These are phyloP conservation scores for Pipistrellus pipistrellus DNA, from an alignment of 2,797 vertebrate species.

Conservation along the genomic window DNA sequence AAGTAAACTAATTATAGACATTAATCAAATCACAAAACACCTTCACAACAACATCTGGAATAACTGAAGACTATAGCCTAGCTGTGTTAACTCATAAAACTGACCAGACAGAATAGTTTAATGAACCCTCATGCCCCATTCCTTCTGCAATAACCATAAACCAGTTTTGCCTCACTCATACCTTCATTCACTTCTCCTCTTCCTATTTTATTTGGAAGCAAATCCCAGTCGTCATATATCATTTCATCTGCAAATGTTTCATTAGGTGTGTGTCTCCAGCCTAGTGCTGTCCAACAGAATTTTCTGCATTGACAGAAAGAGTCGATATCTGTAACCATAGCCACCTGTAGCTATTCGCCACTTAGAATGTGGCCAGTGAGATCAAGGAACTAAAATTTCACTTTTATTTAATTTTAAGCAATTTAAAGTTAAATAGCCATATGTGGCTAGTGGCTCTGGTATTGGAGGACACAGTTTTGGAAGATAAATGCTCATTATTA, in stretches of 20 bases:
- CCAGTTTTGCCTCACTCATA: neutral
- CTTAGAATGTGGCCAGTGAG: neutral
- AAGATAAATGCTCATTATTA: neutral
- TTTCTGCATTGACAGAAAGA: neutral
- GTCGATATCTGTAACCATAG: neutral
- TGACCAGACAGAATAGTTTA: neutral
- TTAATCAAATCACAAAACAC: neutral
- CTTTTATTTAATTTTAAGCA: neutral
- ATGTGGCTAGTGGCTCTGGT: neutral
- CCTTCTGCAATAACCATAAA: neutral
- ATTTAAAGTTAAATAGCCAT: neutral
- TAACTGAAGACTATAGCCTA: neutral
- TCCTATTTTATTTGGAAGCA: slow-evolving; percentile 29
- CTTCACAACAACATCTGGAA: neutral
- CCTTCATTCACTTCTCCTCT: neutral
- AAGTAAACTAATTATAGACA: neutral
- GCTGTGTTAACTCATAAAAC: neutral
- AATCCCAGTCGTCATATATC: neutral
- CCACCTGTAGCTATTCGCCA: neutral
- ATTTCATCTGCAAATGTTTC: slow-evolving; percentile 6
- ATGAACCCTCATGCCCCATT: neutral
- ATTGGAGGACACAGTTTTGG: neutral
- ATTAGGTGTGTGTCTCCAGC: neutral
- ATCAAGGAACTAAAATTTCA: neutral
- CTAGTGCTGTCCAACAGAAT: neutral